These are phyloP conservation scores for Sminthurides aquaticus DNA, from an alignment of 2,888 invertebrate genomes.

Conservation along the genomic window DNA sequence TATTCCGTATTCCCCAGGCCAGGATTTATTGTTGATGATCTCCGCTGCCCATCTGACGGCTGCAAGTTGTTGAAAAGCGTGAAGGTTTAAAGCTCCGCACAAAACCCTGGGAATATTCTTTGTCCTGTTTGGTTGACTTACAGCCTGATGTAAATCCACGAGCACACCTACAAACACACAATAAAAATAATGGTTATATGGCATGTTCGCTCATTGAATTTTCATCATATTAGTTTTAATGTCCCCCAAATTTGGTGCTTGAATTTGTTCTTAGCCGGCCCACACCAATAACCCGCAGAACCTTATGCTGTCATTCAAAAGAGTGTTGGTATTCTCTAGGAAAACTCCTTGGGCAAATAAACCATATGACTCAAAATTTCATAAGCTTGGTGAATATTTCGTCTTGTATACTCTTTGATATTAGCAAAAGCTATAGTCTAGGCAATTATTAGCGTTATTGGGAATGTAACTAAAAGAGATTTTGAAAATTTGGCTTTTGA, in stretches of 20 bases:
- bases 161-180: slow-evolving; percentile 42
- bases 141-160: slow-evolving; percentile 42
- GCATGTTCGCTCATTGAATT: not conserved
- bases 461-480: no score
- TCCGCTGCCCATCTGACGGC: slow-evolving; percentile 46
- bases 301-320: no score
- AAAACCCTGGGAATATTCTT: slow-evolving; percentile 25
- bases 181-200: not conserved
- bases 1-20: slow-evolving; percentile 44
- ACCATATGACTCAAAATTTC: no score
- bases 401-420: no score
- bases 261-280: no score
- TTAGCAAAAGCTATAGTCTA: no score
- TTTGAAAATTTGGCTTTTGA: no score
- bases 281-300: no score
- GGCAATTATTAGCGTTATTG: no score
- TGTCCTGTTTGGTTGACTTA: slow-evolving; percentile 26
- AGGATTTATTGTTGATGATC: slow-evolving; percentile 45
- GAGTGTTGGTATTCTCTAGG: no score
- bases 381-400: no score
- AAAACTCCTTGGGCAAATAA: no score
- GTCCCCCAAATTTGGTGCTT: not conserved
- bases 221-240: not conserved
- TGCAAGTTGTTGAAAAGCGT: slow-evolving; percentile 44
- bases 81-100: slow-evolving; percentile 42